phyloP scores from a whole-genome alignment of 2,113 vertebrate species.

The Amblyopsis rosae region DNA sequence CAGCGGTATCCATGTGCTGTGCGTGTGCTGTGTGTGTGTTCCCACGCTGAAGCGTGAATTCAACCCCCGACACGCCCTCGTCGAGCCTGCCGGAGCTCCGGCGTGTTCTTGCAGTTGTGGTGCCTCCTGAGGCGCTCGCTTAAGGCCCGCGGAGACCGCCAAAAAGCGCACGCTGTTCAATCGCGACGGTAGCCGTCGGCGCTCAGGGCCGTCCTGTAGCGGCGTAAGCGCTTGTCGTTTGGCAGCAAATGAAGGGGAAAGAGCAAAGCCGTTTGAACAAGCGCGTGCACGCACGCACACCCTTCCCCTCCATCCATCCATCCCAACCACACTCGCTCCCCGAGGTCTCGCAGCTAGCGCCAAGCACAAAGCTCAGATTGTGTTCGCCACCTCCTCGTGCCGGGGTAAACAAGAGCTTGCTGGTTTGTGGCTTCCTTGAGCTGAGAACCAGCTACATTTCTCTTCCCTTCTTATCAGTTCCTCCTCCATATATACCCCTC shows the following conservation, averaged over 20 bases:
- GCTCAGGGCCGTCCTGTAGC: constrained; percentile 52
- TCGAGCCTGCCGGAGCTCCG: constrained; percentile 31
- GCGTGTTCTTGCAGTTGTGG: constrained; percentile 20
- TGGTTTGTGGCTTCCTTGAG: constrained; percentile 43
- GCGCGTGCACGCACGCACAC: constrained; percentile 37
- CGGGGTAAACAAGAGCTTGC: constrained; percentile 52
- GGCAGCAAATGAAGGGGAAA: constrained; percentile 73
- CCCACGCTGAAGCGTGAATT: background rate
- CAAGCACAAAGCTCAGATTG: constrained; percentile 63
- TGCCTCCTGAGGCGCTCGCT: constrained; percentile 36
- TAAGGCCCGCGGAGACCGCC: constrained; percentile 37
- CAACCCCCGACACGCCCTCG: constrained; percentile 19
- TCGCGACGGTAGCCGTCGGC: constrained; percentile 51
- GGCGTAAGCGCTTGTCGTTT: constrained; percentile 58
- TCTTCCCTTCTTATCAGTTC: constrained; percentile 42
- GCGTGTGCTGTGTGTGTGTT: background rate
- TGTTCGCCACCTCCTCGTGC: constrained; percentile 46
- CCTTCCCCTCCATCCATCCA: constrained; percentile 42
- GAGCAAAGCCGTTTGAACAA: constrained; percentile 55
- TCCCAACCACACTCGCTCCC: background rate
- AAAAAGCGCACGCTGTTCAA: constrained; percentile 63
- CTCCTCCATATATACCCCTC: constrained; percentile 27
- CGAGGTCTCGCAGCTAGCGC: constrained; percentile 10
- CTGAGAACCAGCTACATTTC: constrained; percentile 8
- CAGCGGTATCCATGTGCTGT: background rate